phyloP scores from a whole-genome alignment of 1,140 invertebrate species.

The Zaprionus camerounensis region DNA sequence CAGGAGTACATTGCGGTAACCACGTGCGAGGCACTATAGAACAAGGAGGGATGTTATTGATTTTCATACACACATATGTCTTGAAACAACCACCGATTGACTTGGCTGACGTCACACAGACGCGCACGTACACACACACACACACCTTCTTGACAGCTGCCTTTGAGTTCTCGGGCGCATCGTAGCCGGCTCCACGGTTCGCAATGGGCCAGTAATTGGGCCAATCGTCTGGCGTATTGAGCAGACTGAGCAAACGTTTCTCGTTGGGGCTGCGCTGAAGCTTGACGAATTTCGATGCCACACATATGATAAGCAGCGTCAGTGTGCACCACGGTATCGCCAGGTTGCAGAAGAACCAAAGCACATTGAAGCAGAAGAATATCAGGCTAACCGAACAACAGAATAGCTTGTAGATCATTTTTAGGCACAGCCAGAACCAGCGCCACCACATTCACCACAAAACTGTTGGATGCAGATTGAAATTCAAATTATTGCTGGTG shows the following conservation, averaged over 20 bases:
- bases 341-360: constrained; percentile 81
- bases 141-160: constrained; percentile 79
- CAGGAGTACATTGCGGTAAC: constrained; percentile 78
- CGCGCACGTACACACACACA: constrained; percentile 5
- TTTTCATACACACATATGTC: constrained; percentile 51
- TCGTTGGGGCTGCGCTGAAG: constrained; percentile 76
- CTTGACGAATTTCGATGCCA: constrained; percentile 81
- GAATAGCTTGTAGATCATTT: constrained; percentile 82
- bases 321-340: constrained; percentile 82
- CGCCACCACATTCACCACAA: constrained; percentile 77
- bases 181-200: constrained; percentile 76
- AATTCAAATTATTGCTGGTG: constrained; percentile 10
- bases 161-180: constrained; percentile 82
- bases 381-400: constrained; percentile 73
- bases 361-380: constrained; percentile 77
- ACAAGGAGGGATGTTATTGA: constrained; percentile 67
- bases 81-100: constrained; percentile 40
- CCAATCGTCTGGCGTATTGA: constrained; percentile 63
- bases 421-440: constrained; percentile 69
- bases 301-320: constrained; percentile 70
- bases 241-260: constrained; percentile 70
- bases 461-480: constrained; percentile 32
- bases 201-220: constrained; percentile 80
- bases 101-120: constrained; percentile 50
- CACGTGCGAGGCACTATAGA: constrained; percentile 75